Evolutionary conservation across 2,797 vertebrate species (phyloP), one percentile per base, ranked within the genome.

Genomic region (Sitta carolinensis): DNA sequence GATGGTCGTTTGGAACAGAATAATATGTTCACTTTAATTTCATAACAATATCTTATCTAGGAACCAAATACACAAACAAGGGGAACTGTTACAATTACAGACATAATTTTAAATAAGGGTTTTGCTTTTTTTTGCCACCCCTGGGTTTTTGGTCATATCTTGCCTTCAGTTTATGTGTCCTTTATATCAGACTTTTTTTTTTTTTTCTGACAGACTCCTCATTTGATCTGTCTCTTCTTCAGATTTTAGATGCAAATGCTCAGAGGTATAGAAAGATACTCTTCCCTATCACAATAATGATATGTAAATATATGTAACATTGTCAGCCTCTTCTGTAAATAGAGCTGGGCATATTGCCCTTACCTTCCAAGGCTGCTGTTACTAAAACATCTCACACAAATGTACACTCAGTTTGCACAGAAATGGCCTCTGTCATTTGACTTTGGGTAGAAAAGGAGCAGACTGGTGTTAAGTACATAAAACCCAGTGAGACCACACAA

Each of bases 281-380:
- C 66, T 93, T 80, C 47, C 42, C 59, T 70, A 67, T 94, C 82
- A 81, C 29, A 91, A 47, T 94, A 91, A 93, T 91, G 54, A 54
- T 43, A 94, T 94, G 91, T 63, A 96, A 95, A 95, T 96, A 32
- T 64, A 95, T 91, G 83, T 88, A 76, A 58, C 89, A 92, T 94
- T 69, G 82, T 84, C 87, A 91, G 69, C 34, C 66, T 83, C 76
- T 85, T 92, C 89, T 93, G 89, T 88, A 95, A 96, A 81, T 75
- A 95, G 91, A 97, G 70, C 66, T 1, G 4, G 40, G 62, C 2
- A 4, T 57, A 76, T 95, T 93, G 73, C 59, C 84, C 84, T 84
- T 95, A 59, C 45, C 72, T 92, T 81, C 76, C 66, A 61, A 64
- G 63, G 55, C 84, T 95, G 69, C 79, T 73, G 62, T 81, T 89